These are phyloP conservation scores for Galerucella calmariensis DNA, from an alignment of 2,888 invertebrate species.

Conservation along the genomic window DNA sequence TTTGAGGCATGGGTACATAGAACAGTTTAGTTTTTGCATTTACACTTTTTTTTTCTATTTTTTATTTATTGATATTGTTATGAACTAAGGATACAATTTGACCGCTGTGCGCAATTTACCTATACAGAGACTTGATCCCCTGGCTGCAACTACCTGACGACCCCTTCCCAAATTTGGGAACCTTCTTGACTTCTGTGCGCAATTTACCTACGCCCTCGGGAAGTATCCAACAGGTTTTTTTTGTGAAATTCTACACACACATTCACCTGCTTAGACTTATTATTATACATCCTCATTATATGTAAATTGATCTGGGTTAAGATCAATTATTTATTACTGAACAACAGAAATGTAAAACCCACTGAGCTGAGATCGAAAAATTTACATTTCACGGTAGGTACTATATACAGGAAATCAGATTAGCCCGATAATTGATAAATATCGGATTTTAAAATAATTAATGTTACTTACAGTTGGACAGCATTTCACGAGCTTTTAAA, in stretches of 20 bases:
- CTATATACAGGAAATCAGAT: constrained; percentile 38
- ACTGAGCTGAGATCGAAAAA: constrained; percentile 52
- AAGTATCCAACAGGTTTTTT: not conserved
- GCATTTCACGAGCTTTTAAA: too few species aligned
- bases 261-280: not conserved
- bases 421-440: constrained; percentile 40
- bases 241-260: not conserved
- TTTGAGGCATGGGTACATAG: too few species aligned
- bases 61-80: too few species aligned
- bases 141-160: too few species aligned
- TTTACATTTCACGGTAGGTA: constrained; percentile 38
- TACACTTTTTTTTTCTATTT: too few species aligned
- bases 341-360: constrained; percentile 52
- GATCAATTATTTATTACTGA: constrained; percentile 57
- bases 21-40: too few species aligned
- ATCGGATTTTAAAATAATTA: constrained; percentile 43
- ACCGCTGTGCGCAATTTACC: too few species aligned
- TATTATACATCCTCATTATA: constrained; percentile 50
- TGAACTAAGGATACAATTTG: too few species aligned
- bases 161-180: too few species aligned
- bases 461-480: not conserved
- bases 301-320: constrained; percentile 57
- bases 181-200: too few species aligned
- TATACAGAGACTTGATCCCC: too few species aligned
- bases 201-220: too few species aligned